A percentile compares a stretch with the other conserved stretches of the same genome.
Conservation (phyloP, 1,140 invertebrate genomes). For the Sinonovacula constricta region DNA sequence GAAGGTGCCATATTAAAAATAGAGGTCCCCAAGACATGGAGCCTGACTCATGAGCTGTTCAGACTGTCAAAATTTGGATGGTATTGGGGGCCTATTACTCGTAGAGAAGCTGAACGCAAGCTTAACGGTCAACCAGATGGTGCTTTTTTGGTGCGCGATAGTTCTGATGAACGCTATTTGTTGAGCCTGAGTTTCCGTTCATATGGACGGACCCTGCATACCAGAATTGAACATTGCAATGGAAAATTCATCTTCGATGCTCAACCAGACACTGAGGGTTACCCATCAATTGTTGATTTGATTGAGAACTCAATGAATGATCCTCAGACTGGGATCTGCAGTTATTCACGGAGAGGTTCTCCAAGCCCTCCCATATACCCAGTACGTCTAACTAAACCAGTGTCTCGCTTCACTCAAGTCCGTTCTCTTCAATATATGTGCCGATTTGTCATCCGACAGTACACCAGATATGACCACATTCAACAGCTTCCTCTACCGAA, state of each 20-base stretch:
- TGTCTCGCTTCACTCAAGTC: slow-evolving; percentile 87
- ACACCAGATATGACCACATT: slow-evolving; percentile 86
- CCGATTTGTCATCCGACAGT: slow-evolving; percentile 87
- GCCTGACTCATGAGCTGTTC: slow-evolving; percentile 81
- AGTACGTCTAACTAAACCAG: slow-evolving; percentile 86
- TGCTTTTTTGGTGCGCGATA: slow-evolving; percentile 88
- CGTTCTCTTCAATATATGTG: slow-evolving; percentile 87
- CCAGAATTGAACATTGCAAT: slow-evolving; percentile 84
- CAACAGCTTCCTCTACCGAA: slow-evolving; percentile 85
- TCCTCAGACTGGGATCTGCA: slow-evolving; percentile 86
- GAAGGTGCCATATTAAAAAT: slow-evolving; percentile 24
- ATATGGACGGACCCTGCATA: slow-evolving; percentile 86
- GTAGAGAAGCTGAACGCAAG: slow-evolving; percentile 83
- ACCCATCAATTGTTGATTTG: slow-evolving; percentile 84
- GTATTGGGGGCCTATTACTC: slow-evolving; percentile 85
- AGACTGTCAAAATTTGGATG: slow-evolving; percentile 83
- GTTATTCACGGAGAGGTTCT: slow-evolving; percentile 84
- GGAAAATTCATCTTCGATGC: slow-evolving; percentile 85
- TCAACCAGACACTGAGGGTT: slow-evolving; percentile 84
- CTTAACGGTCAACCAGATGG: slow-evolving; percentile 86
- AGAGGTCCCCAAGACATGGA: slow-evolving; percentile 72
- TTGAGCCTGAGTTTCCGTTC: slow-evolving; percentile 87
- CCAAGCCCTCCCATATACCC: slow-evolving; percentile 85
- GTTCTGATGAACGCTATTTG: slow-evolving; percentile 85
- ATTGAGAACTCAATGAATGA: slow-evolving; percentile 86